phyloP scores from a whole-genome alignment of 2,888 invertebrate genomes.

The Hypomecis punctinalis region DNA sequence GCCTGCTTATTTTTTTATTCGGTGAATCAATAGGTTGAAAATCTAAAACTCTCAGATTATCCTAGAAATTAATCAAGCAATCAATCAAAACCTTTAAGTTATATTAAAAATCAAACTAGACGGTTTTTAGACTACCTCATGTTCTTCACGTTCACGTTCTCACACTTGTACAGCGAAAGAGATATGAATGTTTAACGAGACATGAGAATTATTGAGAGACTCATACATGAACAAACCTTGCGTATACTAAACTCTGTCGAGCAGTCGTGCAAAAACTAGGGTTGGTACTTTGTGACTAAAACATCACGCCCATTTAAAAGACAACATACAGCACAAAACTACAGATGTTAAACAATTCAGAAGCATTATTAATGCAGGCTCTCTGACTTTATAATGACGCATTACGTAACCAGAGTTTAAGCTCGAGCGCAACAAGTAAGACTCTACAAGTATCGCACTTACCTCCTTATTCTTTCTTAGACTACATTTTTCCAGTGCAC shows the following conservation, averaged over 20 bases:
- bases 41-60: too few species aligned
- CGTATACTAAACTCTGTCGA: background rate
- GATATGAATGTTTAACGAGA: too few species aligned
- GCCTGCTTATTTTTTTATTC: too few species aligned
- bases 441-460: slow-evolving; percentile 60
- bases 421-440: slow-evolving; percentile 74
- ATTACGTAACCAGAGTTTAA: slow-evolving; percentile 72
- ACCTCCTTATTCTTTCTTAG: slow-evolving; percentile 53
- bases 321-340: background rate
- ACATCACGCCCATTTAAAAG: background rate
- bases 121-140: too few species aligned
- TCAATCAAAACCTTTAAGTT: too few species aligned
- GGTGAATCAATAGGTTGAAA: too few species aligned
- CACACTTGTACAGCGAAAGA: too few species aligned
- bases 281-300: background rate
- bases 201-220: background rate
- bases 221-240: background rate
- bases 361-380: slow-evolving; percentile 25
- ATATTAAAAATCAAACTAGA: too few species aligned
- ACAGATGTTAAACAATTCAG: slow-evolving; percentile 1
- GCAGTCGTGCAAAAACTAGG: background rate
- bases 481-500: slow-evolving; percentile 70
- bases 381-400: slow-evolving; percentile 50
- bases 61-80: too few species aligned
- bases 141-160: too few species aligned